A percentile compares a stretch with the other conserved stretches of the same genome.
These are phyloP conservation scores for Megalurothrips usitatus DNA, from an alignment of 2,888 invertebrate species.

Conservation along the genomic window DNA sequence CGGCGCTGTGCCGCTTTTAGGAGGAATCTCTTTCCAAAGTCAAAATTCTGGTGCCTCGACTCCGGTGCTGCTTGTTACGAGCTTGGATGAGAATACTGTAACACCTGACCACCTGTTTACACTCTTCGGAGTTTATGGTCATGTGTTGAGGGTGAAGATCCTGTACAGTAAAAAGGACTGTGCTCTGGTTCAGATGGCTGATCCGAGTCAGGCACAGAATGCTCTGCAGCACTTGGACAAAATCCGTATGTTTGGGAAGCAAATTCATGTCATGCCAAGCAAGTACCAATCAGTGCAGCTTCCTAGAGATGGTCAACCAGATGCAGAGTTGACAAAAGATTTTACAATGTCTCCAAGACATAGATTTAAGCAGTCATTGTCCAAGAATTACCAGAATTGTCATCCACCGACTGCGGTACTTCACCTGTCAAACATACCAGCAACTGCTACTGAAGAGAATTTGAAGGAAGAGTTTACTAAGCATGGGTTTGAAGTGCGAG, in stretches of 20 bases:
- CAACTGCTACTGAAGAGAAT: background rate
- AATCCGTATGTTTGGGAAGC: background rate
- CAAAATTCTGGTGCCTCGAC: background rate
- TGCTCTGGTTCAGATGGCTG: conserved; percentile 6
- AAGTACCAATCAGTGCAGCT: background rate
- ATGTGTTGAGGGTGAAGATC: background rate
- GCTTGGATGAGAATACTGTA: background rate
- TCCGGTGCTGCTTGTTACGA: background rate
- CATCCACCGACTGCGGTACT: background rate
- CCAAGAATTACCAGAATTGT: conserved; percentile 1
- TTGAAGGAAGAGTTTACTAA: background rate
- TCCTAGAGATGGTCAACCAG: background rate
- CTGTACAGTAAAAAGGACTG: conserved; percentile 13
- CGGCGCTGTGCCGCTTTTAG: background rate
- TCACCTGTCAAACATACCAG: background rate
- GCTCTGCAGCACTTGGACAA: background rate
- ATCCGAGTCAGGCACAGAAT: conserved; percentile 9
- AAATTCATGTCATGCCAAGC: conserved; percentile 17
- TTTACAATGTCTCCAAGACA: background rate
- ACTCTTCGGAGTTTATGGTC: background rate
- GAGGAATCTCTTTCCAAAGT: background rate
- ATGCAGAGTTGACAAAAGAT: background rate
- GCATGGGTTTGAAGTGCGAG: background rate
- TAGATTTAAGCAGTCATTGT: background rate
- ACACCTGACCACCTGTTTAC: background rate